Base-by-base conservation (phyloP, 2,797 vertebrate genomes). In the Eospalax fontanierii region DNA sequence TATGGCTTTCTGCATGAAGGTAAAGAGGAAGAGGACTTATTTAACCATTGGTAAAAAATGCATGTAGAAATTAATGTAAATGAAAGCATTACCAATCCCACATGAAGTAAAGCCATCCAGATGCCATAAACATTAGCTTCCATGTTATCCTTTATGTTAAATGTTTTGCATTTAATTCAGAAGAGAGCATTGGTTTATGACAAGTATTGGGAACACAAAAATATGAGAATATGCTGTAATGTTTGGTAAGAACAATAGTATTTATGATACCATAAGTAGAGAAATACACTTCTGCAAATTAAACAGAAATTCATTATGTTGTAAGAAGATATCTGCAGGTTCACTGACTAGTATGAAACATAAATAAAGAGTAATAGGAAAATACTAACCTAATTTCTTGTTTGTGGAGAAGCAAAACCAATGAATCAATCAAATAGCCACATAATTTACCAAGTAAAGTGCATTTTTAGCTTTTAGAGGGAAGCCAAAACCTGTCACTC, bases 311-410 rank as follows among this genome's bases (percentile, higher is more conserved):
- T 74, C 1, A 15, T 15, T 7, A 21, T 70, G 12, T 63, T 82
- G 19, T 4, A 82, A 4, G 9, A 66, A 21, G 30, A 3, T 40
- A 22, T 40, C 14, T 54, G 2, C 76, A 19, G 22, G 61, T 28
- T 18, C 63, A 75, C 46, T 46, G 28, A 46, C 1, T 59, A 4
- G 15, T 43, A 10, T 38, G 19, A 26, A 93, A 71, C 74, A 71
- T 66, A 83, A 79, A 19, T 33, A 38, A 1, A 43, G 26, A 84
- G 33, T 22, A 93, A 88, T 18, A 59, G 50, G 6, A 86, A 95
- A 93, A 78, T 78, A 59, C 24, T 28, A 78, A 73, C 6, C 1
- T 35, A 59, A 91, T 75, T 63, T 46, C 30, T 74, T 74, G 65
- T n/a, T 73, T 61, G 4, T 66, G 54, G 1, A 54, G 6, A n/a